Percentiles rank a stretch among this genome's conserved stretches.
phyloP scores from a whole-genome alignment of 2,113 vertebrate genomes.

The Chlorodrepanis virens region DNA sequence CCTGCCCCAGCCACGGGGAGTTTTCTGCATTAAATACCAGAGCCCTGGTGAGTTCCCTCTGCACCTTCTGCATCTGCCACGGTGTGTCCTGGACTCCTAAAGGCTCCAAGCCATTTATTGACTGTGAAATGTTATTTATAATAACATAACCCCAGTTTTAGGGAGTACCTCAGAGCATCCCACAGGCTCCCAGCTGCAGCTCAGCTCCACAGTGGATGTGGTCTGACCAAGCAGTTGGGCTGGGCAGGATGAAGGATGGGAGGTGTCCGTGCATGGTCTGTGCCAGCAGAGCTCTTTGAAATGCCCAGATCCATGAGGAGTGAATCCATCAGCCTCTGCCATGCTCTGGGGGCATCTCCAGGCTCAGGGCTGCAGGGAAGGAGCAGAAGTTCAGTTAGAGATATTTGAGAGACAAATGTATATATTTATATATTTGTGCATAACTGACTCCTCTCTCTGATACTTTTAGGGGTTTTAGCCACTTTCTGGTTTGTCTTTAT shows the following conservation, averaged over 20 bases:
- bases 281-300: neutral
- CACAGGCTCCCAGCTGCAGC: neutral
- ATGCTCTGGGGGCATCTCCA: neutral
- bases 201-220: neutral
- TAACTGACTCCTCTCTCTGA: neutral
- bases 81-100: accelerated
- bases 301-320: neutral
- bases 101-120: neutral
- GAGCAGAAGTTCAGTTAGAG: neutral
- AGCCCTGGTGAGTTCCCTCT: neutral
- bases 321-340: neutral
- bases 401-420: neutral
- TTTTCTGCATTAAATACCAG: neutral
- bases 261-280: neutral
- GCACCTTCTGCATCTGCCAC: neutral
- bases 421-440: neutral
- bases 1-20: accelerated
- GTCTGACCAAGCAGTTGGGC: neutral
- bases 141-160: neutral
- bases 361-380: neutral
- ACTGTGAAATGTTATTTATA: neutral
- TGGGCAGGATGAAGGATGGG: neutral
- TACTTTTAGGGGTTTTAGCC: neutral
- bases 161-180: neutral
- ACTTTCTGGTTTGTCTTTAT: neutral